phyloP scores from a whole-genome alignment of 2,113 vertebrate genomes.

The Scatophagus argus region DNA sequence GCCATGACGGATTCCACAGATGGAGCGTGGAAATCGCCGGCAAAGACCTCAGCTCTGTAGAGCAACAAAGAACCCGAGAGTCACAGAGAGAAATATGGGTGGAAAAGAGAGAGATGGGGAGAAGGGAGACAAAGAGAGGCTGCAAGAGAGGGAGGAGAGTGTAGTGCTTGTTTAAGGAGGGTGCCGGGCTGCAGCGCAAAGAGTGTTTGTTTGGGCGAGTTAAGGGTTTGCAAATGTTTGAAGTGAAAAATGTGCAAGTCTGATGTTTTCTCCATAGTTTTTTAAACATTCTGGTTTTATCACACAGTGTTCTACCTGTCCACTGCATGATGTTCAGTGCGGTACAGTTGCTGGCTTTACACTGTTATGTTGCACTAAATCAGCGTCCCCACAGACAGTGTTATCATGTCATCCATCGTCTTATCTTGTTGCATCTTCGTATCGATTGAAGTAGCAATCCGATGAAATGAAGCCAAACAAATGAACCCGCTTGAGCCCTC shows the following conservation, averaged over 20 bases:
- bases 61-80: constrained; percentile 90
- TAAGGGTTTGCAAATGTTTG: neutral
- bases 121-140: constrained; percentile 74
- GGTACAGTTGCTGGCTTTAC: neutral
- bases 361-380: neutral
- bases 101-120: constrained; percentile 90
- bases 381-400: neutral
- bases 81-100: constrained; percentile 83
- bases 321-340: neutral
- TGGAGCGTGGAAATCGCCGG: constrained; percentile 98
- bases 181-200: constrained; percentile 35
- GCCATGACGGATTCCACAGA: constrained; percentile 99
- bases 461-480: constrained; percentile 7
- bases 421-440: constrained; percentile 37
- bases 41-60: constrained; percentile 93
- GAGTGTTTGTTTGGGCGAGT: constrained; percentile 14
- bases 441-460: constrained; percentile 4
- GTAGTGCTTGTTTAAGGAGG: constrained; percentile 71
- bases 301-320: neutral
- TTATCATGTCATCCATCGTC: neutral
- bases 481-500: constrained; percentile 13
- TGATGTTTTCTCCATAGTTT: neutral
- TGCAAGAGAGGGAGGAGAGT: constrained; percentile 51
- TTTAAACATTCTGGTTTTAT: neutral
- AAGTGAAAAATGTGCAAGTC: constrained; percentile 6